Evolutionary conservation across 2,113 vertebrate genomes (phyloP), one percentile per base, ranked within the genome.

Genomic region (Danio rerio): DNA sequence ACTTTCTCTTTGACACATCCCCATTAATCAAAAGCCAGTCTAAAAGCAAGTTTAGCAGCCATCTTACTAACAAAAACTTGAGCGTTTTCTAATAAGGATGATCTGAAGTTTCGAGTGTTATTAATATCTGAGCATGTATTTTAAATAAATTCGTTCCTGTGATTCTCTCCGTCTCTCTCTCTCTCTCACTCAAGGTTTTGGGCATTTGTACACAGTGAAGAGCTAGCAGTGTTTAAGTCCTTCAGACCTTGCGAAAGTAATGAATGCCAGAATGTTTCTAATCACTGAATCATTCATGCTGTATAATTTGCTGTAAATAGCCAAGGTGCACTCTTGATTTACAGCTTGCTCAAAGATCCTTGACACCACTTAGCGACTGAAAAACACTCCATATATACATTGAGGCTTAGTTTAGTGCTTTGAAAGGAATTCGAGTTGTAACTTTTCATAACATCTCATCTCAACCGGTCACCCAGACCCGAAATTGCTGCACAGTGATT

Each of bases 351-450:
- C 76, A 53, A 63, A 83, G 66, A 70, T 83, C 55, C 76, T 83
- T 78, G 81, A 83, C 81, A 82, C 74, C 74, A 78, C 81, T 78
- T 78, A 69, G 81, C 81, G 18, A 18, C 74, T 61, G 74, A 83
- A 59, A 83, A 83, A 83, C 81, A 78, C 81, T 78, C 73, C 43
- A 77, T 78, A 78, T 78, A 69, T 71, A 78, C 61, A 69, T 66
- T 18, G 43, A 61, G 65, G 73, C 63, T 49, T 72, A 58, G 71
- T 82, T 75, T 65, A 56, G 47, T 8, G 9, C 43, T 77, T 63
- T 63, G 45, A 77, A 77, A 50, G 20, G 9, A 76, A 40, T 62
- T 77, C 20, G 2, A 77, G 59, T 13, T 49, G 20, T 21, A 77
- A 63, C 74, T 77, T 77, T 77, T 77, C 58, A 62, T 50, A 77